Conservation (phyloP, 1,140 invertebrate species). For the Temnothorax nylanderi region DNA sequence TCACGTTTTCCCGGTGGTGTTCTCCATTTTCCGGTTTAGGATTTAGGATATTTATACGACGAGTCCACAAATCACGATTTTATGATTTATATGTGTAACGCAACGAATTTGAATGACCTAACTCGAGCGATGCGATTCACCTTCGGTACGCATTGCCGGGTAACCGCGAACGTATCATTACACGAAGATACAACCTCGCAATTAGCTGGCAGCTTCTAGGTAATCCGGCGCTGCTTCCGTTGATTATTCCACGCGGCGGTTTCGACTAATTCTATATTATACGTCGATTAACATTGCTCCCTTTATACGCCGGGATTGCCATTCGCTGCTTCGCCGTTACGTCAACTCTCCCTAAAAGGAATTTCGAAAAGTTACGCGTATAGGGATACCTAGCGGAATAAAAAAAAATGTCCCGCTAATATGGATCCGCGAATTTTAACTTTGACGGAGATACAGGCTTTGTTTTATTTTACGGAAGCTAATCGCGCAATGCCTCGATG, state of each 20-base stretch:
- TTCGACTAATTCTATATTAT: slow-evolving; percentile 48
- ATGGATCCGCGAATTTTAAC: background rate
- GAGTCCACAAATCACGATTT: background rate
- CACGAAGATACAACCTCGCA: slow-evolving; percentile 47
- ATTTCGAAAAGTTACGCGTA: background rate
- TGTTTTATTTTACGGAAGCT: background rate
- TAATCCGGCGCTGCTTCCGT: slow-evolving; percentile 51
- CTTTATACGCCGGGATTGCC: slow-evolving; percentile 26
- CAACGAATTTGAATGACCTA: slow-evolving; percentile 23
- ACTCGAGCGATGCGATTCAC: slow-evolving; percentile 18
- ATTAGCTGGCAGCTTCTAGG: slow-evolving; percentile 50
- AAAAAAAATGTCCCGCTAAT: background rate
- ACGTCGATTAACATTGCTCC: slow-evolving; percentile 47
- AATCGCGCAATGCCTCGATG: background rate
- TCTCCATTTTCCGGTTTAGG: background rate
- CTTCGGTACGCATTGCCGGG: slow-evolving; percentile 36
- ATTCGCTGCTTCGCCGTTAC: slow-evolving; percentile 5
- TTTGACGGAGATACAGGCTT: too few species aligned
- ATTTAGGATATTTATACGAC: background rate
- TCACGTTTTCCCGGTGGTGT: background rate
- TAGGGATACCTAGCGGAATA: background rate
- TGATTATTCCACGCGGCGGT: slow-evolving; percentile 41
- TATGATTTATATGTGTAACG: background rate
- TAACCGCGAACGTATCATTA: slow-evolving; percentile 57
- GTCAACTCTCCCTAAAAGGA: background rate